phyloP scores from a whole-genome alignment of 2,888 invertebrate species.

The Clusia tigrina region DNA sequence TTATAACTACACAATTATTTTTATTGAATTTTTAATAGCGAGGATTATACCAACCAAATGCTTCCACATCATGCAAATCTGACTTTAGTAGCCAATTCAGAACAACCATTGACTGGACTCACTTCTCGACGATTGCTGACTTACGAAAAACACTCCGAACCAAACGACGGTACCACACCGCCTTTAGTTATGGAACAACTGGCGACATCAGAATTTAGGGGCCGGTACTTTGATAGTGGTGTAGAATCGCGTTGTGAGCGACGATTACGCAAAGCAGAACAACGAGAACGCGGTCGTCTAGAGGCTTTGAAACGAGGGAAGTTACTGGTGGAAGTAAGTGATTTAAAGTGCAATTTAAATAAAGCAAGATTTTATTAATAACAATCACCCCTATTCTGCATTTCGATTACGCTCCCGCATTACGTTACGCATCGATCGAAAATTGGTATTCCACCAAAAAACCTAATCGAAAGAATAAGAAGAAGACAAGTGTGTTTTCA shows the following conservation, averaged over 20 bases:
- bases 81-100: constrained; percentile 80
- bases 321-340: constrained; percentile 44
- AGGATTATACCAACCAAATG: constrained; percentile 75
- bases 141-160: constrained; percentile 77
- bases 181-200: constrained; percentile 44
- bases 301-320: constrained; percentile 61
- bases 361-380: constrained; percentile 51
- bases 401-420: too few relatives aligned
- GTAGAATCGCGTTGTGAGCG: constrained; percentile 74
- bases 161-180: constrained; percentile 42
- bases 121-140: constrained; percentile 86
- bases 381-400: too few relatives aligned
- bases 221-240: constrained; percentile 75
- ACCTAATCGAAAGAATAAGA: too few relatives aligned
- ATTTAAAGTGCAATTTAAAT: constrained; percentile 50
- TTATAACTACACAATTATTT: too few relatives aligned
- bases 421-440: too few relatives aligned
- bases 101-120: constrained; percentile 84
- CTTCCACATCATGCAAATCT: constrained; percentile 86
- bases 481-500: too few relatives aligned
- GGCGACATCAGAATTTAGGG: constrained; percentile 60
- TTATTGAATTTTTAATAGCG: constrained; percentile 67
- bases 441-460: too few relatives aligned
- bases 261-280: constrained; percentile 65
- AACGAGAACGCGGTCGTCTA: constrained; percentile 60